phyloP scores from a whole-genome alignment of 2,113 vertebrate genomes.

The Otis tarda region DNA sequence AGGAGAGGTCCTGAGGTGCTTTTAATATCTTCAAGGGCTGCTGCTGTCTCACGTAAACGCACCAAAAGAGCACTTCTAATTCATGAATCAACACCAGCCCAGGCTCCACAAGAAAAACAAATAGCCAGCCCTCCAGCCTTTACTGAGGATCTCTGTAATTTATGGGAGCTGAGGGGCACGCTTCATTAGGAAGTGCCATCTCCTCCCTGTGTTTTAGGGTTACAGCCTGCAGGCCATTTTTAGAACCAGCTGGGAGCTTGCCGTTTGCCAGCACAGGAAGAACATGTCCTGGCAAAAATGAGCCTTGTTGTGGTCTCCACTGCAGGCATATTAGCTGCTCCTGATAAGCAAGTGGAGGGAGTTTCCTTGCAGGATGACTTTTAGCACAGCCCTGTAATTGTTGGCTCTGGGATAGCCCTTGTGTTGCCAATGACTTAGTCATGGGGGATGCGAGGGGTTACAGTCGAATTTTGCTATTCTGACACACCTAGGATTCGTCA shows the following conservation, averaged over 20 bases:
- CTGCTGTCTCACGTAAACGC: not conserved
- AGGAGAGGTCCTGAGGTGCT: not conserved
- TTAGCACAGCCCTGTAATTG: not conserved
- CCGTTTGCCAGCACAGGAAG: slow-evolving; percentile 37
- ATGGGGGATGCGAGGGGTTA: rapidly evolving
- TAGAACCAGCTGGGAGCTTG: not conserved
- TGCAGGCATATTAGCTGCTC: not conserved
- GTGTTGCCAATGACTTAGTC: not conserved
- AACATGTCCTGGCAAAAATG: not conserved
- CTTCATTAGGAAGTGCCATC: not conserved
- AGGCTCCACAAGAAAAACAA: not conserved
- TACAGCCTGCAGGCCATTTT: slow-evolving; percentile 41
- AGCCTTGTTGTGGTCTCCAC: not conserved
- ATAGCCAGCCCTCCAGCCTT: not conserved
- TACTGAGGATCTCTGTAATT: not conserved
- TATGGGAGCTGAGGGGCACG: not conserved
- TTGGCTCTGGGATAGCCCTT: not conserved
- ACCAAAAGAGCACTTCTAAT: not conserved
- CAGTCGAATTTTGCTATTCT: not conserved
- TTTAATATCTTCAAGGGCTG: not conserved
- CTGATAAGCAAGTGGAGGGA: not conserved
- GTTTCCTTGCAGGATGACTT: not conserved
- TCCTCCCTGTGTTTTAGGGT: not conserved
- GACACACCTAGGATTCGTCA: not conserved
- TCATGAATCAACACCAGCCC: not conserved